Percentiles rank a stretch among this genome's conserved stretches.
Conservation (phyloP, 2,888 invertebrate species). For the Torymus aiolomorphi region DNA sequence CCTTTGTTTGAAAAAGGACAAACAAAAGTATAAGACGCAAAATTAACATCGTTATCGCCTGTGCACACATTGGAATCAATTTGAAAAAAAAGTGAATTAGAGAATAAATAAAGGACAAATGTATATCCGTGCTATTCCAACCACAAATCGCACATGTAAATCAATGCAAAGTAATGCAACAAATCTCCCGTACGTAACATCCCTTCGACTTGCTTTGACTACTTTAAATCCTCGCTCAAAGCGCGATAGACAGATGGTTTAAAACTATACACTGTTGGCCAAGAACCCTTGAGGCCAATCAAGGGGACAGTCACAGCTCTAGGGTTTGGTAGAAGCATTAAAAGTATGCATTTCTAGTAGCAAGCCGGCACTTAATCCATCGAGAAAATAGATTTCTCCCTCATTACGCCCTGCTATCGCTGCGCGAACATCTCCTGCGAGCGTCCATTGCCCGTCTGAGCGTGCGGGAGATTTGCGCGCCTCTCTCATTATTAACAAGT, state of each 20-base stretch:
- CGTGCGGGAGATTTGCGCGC: constrained; percentile 7
- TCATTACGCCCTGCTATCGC: constrained; percentile 3
- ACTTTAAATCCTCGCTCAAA: constrained; percentile 4
- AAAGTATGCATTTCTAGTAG: constrained; percentile 4
- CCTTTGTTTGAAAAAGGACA: too few species aligned
- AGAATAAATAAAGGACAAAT: too few species aligned
- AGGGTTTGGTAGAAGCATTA: not conserved
- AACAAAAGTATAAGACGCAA: too few species aligned
- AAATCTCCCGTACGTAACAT: not conserved
- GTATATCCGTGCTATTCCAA: too few species aligned
- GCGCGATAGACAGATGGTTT: constrained; percentile 34
- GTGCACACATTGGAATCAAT: too few species aligned
- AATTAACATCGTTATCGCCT: too few species aligned
- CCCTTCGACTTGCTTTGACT: constrained; percentile 6
- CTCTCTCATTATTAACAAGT: constrained; percentile 62
- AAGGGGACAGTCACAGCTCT: constrained; percentile 18
- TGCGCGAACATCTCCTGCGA: not conserved
- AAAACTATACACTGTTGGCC: constrained; percentile 13
- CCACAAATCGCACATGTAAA: constrained; percentile 1
- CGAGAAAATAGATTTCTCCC: constrained; percentile 50
- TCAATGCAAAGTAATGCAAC: not conserved
- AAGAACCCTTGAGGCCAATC: constrained; percentile 15
- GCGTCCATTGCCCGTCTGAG: too few species aligned
- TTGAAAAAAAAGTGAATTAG: too few species aligned
- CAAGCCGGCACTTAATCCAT: constrained; percentile 33